phyloP scores from a whole-genome alignment of 2,888 invertebrate genomes.

The Alviniconcha strummeri region DNA sequence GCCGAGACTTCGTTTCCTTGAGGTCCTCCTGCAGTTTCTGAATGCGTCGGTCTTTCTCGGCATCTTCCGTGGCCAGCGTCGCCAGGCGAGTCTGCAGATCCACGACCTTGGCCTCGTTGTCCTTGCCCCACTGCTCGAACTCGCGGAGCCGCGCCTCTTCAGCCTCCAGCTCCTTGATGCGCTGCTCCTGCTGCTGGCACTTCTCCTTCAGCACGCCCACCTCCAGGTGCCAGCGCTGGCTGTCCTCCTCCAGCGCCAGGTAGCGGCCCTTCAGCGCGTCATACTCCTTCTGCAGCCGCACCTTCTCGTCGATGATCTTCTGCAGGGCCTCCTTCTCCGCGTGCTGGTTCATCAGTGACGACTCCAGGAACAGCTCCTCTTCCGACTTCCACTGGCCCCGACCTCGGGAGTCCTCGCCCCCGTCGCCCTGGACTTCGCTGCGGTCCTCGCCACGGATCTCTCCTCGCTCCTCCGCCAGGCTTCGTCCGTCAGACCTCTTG shows the following conservation, averaged over 20 bases:
- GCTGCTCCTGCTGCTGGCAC: slow-evolving; percentile 10
- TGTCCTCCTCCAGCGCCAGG: slow-evolving; percentile 10
- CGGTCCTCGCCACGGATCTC: slow-evolving; percentile 19
- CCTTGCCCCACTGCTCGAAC: slow-evolving; percentile 30
- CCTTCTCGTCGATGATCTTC: slow-evolving; percentile 29
- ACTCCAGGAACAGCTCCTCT: slow-evolving; percentile 15
- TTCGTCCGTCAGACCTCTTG: slow-evolving; percentile 13
- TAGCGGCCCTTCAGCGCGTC: slow-evolving; percentile 17
- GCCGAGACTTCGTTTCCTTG: slow-evolving; percentile 18
- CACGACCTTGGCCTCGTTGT: slow-evolving; percentile 35
- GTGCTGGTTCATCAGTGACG: slow-evolving; percentile 23
- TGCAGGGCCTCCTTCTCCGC: slow-evolving; percentile 32
- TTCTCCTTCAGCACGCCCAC: neutral
- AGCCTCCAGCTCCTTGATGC: slow-evolving; percentile 18
- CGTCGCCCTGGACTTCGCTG: slow-evolving; percentile 6
- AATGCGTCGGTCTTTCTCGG: slow-evolving; percentile 33
- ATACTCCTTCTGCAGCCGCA: slow-evolving; percentile 16
- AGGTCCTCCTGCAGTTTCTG: slow-evolving; percentile 36
- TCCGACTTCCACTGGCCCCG: slow-evolving; percentile 26
- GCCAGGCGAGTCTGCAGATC: slow-evolving; percentile 37
- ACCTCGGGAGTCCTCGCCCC: slow-evolving; percentile 13
- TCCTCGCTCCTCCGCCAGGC: neutral
- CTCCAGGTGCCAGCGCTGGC: slow-evolving; percentile 17
- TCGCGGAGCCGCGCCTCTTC: slow-evolving; percentile 18
- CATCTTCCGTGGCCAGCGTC: slow-evolving; percentile 35